A percentile compares a stretch with the other conserved stretches of the same genome.
phyloP scores from a whole-genome alignment of 2,113 vertebrate species.

The Lontra canadensis region DNA sequence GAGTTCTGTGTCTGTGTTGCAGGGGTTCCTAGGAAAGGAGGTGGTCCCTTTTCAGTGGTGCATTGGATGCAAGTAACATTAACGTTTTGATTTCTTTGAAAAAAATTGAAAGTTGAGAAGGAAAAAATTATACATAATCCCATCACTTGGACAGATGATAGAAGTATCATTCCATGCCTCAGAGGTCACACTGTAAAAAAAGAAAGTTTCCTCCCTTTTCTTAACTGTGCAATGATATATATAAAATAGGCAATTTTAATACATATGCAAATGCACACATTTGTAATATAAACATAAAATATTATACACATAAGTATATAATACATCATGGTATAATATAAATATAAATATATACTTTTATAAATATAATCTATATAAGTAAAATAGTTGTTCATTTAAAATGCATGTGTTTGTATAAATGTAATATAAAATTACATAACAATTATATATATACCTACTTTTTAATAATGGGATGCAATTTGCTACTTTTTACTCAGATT shows the following conservation, averaged over 20 bases:
- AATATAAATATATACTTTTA: neutral
- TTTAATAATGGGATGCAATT: neutral
- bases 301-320: neutral
- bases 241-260: neutral
- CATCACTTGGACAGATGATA: neutral
- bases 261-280: too few species aligned
- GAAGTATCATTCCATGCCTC: neutral
- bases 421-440: neutral
- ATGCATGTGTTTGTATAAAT: neutral
- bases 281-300: neutral
- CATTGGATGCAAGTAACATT: neutral
- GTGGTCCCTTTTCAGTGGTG: neutral
- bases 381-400: neutral
- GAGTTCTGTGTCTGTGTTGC: neutral
- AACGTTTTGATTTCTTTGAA: neutral
- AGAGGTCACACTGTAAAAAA: neutral
- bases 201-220: neutral
- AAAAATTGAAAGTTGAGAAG: slow-evolving; percentile 25
- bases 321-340: neutral
- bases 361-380: neutral
- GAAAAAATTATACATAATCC: neutral
- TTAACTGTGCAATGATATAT: neutral
- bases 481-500: neutral
- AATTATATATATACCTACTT: neutral
- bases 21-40: neutral